Conservation (phyloP, 1,140 invertebrate species). For the Varroa destructor region DNA sequence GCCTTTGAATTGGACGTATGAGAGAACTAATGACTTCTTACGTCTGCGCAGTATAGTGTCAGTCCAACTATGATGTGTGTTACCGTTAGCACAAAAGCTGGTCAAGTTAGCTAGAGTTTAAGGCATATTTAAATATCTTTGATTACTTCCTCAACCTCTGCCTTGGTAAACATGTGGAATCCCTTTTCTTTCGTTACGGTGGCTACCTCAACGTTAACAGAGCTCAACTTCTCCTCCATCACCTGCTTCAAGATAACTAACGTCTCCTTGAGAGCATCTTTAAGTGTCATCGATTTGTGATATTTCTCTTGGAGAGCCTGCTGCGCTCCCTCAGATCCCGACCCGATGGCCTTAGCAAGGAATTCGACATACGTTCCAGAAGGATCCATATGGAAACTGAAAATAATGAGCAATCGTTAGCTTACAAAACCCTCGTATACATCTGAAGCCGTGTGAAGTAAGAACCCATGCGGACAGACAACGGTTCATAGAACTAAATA, state of each 20-base stretch:
- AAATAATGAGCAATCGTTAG: constrained; percentile 27
- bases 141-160: constrained; percentile 79
- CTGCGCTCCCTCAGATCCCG: constrained; percentile 95
- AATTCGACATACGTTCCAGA: constrained; percentile 93
- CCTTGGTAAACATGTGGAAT: constrained; percentile 80
- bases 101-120: too few species aligned
- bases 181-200: constrained; percentile 69
- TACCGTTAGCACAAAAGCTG: too few species aligned
- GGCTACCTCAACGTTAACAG: constrained; percentile 90
- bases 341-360: constrained; percentile 97
- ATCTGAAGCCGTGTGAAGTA: too few species aligned
- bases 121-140: constrained; percentile 43
- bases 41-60: too few species aligned
- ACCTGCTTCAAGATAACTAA: constrained; percentile 95
- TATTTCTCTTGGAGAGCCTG: constrained; percentile 81
- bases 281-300: constrained; percentile 85
- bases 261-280: constrained; percentile 79
- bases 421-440: neutral
- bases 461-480: too few species aligned
- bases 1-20: too few species aligned
- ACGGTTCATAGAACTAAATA: too few species aligned
- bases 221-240: constrained; percentile 98
- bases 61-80: too few species aligned
- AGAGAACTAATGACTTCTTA: too few species aligned
- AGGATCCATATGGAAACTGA: constrained; percentile 91